Evolutionary conservation across 2,888 invertebrate genomes (phyloP).

Genomic region (Sialis lutaria): DNA sequence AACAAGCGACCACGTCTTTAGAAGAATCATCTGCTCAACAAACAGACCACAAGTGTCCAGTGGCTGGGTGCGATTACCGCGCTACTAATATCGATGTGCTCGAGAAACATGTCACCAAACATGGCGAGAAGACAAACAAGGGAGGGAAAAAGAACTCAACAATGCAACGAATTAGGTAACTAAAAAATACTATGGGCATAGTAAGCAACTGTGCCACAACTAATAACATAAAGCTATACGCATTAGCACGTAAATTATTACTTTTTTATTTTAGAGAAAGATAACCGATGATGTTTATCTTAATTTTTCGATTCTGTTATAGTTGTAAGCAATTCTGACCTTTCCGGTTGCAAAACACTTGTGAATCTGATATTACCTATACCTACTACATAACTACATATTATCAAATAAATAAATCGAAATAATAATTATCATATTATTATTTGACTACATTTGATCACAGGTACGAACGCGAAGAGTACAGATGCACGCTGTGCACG

Average conservation of each 20-base stretch:
- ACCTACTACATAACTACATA: too few relatives aligned
- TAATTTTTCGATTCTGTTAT: too few relatives aligned
- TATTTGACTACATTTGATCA: not conserved
- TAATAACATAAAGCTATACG: too few relatives aligned
- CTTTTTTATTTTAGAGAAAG: too few relatives aligned
- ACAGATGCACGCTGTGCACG: slow-evolving; percentile 31
- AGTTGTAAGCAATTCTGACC: too few relatives aligned
- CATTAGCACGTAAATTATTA: too few relatives aligned
- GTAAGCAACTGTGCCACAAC: too few relatives aligned
- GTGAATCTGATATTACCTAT: too few relatives aligned
- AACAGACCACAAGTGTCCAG: slow-evolving; percentile 4
- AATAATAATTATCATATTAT: not conserved
- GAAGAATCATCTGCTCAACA: not conserved
- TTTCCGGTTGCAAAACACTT: too few relatives aligned
- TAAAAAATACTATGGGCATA: too few relatives aligned
- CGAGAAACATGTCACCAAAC: slow-evolving; percentile 4
- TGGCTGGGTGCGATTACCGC: slow-evolving; percentile 4
- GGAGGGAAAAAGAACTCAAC: not conserved
- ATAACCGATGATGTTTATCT: too few relatives aligned
- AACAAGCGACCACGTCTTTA: not conserved
- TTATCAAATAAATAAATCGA: too few relatives aligned
- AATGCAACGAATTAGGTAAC: slow-evolving; percentile 6
- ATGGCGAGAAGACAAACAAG: slow-evolving; percentile 3
- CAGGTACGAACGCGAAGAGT: slow-evolving; percentile 35
- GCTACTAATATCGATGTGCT: slow-evolving; percentile 1